phyloP scores from a whole-genome alignment of 2,113 vertebrate species.

The Paralichthys olivaceus region DNA sequence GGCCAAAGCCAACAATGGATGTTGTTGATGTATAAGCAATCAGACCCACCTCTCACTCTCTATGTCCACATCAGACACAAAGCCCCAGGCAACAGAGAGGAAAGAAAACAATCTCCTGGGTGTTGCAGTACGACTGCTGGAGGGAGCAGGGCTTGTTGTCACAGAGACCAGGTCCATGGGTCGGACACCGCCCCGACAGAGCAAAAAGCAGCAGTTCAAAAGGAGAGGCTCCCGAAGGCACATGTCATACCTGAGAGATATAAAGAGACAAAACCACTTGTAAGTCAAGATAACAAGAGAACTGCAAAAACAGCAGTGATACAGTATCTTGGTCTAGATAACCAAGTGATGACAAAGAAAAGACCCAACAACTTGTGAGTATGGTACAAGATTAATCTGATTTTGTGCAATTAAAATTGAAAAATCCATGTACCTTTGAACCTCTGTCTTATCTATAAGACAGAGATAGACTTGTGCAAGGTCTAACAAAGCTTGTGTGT shows the following conservation, averaged over 20 bases:
- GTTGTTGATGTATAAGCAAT: neutral
- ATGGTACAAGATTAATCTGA: neutral
- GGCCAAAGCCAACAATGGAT: conserved; percentile 3
- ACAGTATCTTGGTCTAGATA: neutral
- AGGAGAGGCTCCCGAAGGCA: conserved; percentile 90
- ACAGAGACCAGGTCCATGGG: conserved; percentile 92
- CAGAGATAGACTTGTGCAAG: neutral
- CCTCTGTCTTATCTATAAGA: neutral
- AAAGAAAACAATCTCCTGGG: conserved; percentile 88
- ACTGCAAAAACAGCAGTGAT: conserved; percentile 17
- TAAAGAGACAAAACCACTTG: neutral
- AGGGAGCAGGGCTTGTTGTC: conserved; percentile 84
- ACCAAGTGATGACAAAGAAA: neutral
- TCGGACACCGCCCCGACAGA: conserved; percentile 86
- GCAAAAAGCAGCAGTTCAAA: conserved; percentile 90
- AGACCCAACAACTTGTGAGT: neutral
- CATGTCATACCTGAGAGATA: conserved; percentile 85
- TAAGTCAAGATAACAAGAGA: conserved; percentile 16
- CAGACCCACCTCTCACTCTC: conserved; percentile 87
- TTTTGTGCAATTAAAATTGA: neutral
- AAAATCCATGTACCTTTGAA: neutral
- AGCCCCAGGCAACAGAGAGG: conserved; percentile 93
- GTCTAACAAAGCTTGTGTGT: neutral
- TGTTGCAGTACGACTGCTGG: conserved; percentile 63
- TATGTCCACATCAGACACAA: conserved; percentile 93